Percentiles rank a stretch among this genome's conserved stretches.
phyloP scores from a whole-genome alignment of 1,140 invertebrate genomes.

The Dryas iulia region DNA sequence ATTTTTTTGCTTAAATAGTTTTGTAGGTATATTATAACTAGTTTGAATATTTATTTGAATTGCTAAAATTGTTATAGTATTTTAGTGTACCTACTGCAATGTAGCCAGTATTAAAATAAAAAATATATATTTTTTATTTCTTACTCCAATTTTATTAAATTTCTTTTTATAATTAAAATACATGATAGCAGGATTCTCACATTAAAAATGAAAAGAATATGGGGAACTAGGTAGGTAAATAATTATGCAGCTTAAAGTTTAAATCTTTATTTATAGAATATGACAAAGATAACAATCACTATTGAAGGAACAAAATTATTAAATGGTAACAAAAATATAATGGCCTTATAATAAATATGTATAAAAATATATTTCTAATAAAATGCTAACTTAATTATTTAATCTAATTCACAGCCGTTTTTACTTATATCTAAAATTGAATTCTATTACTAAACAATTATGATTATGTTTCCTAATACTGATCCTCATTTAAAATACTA shows the following conservation, averaged over 20 bases:
- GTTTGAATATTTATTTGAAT: too few species aligned
- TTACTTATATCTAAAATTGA: slow-evolving; percentile 5
- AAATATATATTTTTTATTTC: too few species aligned
- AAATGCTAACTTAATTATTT: slow-evolving; percentile 6
- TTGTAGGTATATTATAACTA: too few species aligned
- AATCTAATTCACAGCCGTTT: slow-evolving; percentile 37
- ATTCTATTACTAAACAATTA: neutral
- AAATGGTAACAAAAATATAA: slow-evolving; percentile 7
- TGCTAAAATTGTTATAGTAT: too few species aligned
- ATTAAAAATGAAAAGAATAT: too few species aligned
- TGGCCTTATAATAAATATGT: slow-evolving; percentile 7
- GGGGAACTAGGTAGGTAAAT: neutral
- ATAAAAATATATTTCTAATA: slow-evolving; percentile 10
- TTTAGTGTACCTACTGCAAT: too few species aligned
- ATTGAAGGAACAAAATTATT: slow-evolving; percentile 6
- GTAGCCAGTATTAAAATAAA: too few species aligned
- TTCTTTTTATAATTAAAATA: too few species aligned
- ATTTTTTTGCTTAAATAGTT: too few species aligned
- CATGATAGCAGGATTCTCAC: too few species aligned
- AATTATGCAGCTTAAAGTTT: neutral
- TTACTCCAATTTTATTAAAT: too few species aligned
- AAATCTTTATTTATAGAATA: neutral
- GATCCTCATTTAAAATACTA: slow-evolving; percentile 21
- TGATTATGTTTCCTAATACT: slow-evolving; percentile 16
- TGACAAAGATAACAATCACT: slow-evolving; percentile 12